Evolutionary conservation across 1,140 invertebrate genomes (phyloP).

Genomic region (Reticulitermes speratus): DNA sequence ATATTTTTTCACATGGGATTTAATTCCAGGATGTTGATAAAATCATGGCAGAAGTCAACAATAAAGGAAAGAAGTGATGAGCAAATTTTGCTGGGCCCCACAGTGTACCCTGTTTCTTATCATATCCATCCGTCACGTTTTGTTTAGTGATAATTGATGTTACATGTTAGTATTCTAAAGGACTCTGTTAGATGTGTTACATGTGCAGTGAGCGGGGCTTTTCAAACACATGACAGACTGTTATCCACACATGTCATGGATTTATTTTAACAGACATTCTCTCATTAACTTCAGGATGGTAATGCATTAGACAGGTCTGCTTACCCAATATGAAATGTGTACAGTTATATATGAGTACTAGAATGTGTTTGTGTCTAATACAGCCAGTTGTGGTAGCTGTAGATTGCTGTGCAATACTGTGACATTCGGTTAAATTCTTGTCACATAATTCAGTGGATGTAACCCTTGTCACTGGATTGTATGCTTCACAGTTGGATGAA

Average conservation of each 20-base stretch:
- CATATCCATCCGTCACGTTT: slow-evolving; percentile 24
- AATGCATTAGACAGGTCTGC: not conserved
- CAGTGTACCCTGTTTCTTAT: slow-evolving; percentile 26
- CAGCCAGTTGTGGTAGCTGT: not conserved
- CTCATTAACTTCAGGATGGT: not conserved
- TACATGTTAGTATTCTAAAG: not conserved
- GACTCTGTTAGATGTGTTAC: not conserved
- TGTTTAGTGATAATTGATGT: slow-evolving; percentile 19
- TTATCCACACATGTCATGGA: no score
- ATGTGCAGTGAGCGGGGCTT: slow-evolving; percentile 7
- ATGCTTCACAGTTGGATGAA: no score
- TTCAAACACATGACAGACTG: not conserved
- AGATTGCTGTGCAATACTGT: not conserved
- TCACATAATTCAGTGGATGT: not conserved
- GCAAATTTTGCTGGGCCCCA: slow-evolving; percentile 32
- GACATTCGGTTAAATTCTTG: not conserved
- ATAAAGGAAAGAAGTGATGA: slow-evolving; percentile 33
- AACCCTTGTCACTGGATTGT: not conserved
- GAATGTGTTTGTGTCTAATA: no score
- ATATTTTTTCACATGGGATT: slow-evolving; percentile 34
- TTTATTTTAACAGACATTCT: not conserved
- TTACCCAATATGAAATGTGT: not conserved
- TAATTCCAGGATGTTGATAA: slow-evolving; percentile 43
- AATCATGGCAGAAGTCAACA: slow-evolving; percentile 41
- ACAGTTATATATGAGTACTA: no score